These are phyloP conservation scores for Celastrina argiolus DNA, from an alignment of 2,888 invertebrate species.

Conservation along the genomic window DNA sequence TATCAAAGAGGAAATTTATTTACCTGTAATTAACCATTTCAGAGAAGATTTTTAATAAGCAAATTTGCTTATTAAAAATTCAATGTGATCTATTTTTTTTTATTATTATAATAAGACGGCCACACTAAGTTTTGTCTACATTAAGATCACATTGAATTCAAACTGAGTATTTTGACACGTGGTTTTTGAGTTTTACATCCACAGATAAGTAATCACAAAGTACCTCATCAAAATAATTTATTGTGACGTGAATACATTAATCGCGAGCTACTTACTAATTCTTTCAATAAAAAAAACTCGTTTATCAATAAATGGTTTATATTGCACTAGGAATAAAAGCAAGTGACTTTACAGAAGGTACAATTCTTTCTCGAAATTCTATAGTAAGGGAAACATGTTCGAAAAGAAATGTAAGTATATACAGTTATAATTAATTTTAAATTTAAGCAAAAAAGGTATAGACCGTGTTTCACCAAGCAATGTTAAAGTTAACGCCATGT, in stretches of 20 bases:
- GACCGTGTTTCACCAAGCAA: too few relatives aligned
- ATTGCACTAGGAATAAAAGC: slow-evolving; percentile 13
- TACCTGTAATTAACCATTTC: too few relatives aligned
- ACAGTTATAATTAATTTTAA: background rate
- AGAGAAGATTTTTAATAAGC: too few relatives aligned
- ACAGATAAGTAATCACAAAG: background rate
- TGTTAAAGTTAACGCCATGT: too few relatives aligned
- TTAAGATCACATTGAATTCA: too few relatives aligned
- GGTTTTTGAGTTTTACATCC: background rate
- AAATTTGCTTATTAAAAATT: too few relatives aligned
- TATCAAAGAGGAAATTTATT: too few relatives aligned
- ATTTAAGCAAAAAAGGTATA: too few relatives aligned
- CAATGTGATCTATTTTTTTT: too few relatives aligned
- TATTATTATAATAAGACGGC: too few relatives aligned
- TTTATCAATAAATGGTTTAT: background rate
- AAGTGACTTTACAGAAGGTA: background rate
- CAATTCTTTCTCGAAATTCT: background rate
- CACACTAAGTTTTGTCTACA: too few relatives aligned
- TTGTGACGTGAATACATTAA: background rate
- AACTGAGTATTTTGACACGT: too few relatives aligned
- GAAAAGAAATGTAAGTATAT: background rate
- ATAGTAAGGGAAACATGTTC: background rate
- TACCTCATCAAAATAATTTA: background rate
- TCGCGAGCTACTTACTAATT: background rate
- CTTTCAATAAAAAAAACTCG: background rate